phyloP scores from a whole-genome alignment of 2,113 vertebrate species.

The Oncorhynchus clarkii region DNA sequence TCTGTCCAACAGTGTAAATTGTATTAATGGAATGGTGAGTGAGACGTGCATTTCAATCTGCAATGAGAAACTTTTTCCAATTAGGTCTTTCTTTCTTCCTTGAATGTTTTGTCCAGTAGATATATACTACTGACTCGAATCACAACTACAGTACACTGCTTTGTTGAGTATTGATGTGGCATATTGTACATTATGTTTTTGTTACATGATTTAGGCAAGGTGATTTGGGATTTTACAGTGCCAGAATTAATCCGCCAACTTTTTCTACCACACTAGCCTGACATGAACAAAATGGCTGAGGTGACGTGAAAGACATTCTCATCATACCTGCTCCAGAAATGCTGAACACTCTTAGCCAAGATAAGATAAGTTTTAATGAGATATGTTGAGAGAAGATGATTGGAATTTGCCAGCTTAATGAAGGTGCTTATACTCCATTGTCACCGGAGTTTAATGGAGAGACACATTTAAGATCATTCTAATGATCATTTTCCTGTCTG shows the following conservation, averaged over 20 bases:
- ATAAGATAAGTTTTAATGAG: constrained; percentile 62
- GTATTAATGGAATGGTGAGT: no score
- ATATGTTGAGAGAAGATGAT: constrained; percentile 41
- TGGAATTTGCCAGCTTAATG: constrained; percentile 43
- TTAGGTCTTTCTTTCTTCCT: background rate
- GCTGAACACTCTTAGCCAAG: constrained; percentile 40
- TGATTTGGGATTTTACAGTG: no score
- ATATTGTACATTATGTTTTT: no score
- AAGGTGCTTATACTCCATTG: constrained; percentile 40
- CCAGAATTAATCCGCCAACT: background rate
- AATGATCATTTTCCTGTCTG: constrained; percentile 22
- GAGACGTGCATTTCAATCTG: background rate
- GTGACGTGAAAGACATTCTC: constrained; percentile 46
- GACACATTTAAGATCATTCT: constrained; percentile 27
- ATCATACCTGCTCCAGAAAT: constrained; percentile 34
- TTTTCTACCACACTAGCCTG: constrained; percentile 16
- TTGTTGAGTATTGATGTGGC: no score
- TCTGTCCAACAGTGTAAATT: background rate
- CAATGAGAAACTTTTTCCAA: no score
- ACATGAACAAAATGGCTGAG: constrained; percentile 24
- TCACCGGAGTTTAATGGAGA: constrained; percentile 39
- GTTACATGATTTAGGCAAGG: no score
- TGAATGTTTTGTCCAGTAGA: background rate
- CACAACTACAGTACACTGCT: background rate
- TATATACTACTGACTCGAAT: background rate